Base-by-base conservation (phyloP, 2,113 vertebrate species). In the Tachycineta bicolor region DNA sequence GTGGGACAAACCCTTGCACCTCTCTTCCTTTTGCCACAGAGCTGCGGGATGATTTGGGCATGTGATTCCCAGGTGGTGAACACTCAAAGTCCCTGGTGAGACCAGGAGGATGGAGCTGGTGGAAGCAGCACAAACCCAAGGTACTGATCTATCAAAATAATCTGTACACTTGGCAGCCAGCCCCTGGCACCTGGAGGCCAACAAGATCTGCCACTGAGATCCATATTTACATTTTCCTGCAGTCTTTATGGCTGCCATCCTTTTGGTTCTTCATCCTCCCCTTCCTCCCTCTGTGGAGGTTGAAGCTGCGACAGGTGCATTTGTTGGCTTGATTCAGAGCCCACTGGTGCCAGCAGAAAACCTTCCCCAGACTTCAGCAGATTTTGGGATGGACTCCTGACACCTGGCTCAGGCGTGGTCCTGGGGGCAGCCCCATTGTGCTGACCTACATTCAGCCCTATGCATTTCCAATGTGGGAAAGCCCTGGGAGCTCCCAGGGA, bases 281-380 rank as follows among this genome's bases (percentile, higher is more conserved):
- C n/a, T 55, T 93, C n/a, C 75, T 91, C 64, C 43, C 46, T 78
- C 77, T 60, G 44, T 43, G 60, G 74, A 41, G 15, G 53, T 23
- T 76, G 71, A 80, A 77, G 84, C 75, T 79, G 70, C 77, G 75
- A 44, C 79, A 90, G 74, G 88, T 81, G 76, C 50, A 9, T 64
- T 90, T 74, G 28, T 44, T 91, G 87, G 63, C 73, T 68, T 39
- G 12, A 55, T 64, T 41, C 83, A 67, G 83, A 81, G 80, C 19
- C 80, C 55, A 20, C 34, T 31, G 58, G 37, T 82, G 65, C 78
- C 77, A 88, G 83, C 58, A 89, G 74, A 93, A 95, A 89, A 59
- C 26, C 77, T 60, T 69, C 44, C 39, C 34, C 50, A 37, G 69
- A 65, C 28, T 79, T 78, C 41, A 75, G 5, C 29, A 81, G 73